Evolutionary conservation across 2,113 vertebrate genomes (phyloP), one percentile per base, ranked within the genome.

Genomic region (Nerophis lumbriciformis): DNA sequence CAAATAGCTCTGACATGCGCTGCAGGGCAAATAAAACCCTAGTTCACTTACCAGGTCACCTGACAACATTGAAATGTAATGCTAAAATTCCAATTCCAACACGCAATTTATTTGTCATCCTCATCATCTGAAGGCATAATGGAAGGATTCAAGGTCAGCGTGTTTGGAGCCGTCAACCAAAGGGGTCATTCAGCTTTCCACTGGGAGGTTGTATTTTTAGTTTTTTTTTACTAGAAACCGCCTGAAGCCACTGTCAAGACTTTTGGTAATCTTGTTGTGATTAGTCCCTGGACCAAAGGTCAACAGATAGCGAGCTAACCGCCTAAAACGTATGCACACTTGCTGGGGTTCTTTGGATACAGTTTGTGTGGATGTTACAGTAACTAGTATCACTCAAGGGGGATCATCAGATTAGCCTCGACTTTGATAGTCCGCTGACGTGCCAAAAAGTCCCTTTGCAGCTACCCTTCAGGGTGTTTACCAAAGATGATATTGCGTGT

Each of bases 261-360:
- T 77, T 69, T 75, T 63, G 61, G 52, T 85, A 81, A 85, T 85
- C 82, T 80, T 87, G 78, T 83, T 82, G 82, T 87, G 82, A 85
- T 87, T 85, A 87, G 79, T 79, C 67, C 69, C 63, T 71, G 69
- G 84, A 85, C 83, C 79, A 72, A 77, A 74, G 83, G 83, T 89
- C 81, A 87, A 74, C 52, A 65, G 76, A 79, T 67, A 85, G 59
- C 45, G 69, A 77, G 68, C 79, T 84, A 75, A 75, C 62, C 60
- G 64, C 54, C 28, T 68, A 74, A 64, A 65, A 49, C 72, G 11
- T 28, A 3, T 28, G 59, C 68, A 81, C 80, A 83, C 81, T 80
- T 85, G 75, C 70, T 69, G 47, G 63, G 53, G 64, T 63, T 66
- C 53, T 42, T 55, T 2, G 3, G 10, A 45, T 12, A 45, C 11